Percentiles rank a stretch among this genome's conserved stretches.
Evolutionary conservation across 2,797 vertebrate species (phyloP).

Genomic region (Gobionotothen gibberifrons): DNA sequence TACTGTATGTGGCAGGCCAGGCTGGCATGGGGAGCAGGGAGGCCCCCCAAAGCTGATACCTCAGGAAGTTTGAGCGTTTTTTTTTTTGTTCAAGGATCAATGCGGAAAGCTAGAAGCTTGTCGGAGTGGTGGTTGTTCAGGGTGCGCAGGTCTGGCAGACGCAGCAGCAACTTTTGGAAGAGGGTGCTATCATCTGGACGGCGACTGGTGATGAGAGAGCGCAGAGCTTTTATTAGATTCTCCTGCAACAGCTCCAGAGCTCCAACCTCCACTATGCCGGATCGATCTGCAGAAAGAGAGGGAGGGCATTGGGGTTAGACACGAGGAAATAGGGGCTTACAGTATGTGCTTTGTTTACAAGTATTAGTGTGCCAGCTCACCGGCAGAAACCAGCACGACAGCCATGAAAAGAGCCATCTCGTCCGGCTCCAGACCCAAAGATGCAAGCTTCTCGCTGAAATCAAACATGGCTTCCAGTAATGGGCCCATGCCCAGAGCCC

Average conservation of each 20-base stretch:
- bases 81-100: conserved; percentile 78
- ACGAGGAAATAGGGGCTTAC: background rate
- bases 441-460: conserved; percentile 86
- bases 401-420: conserved; percentile 89
- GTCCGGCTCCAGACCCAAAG: conserved; percentile 84
- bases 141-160: conserved; percentile 86
- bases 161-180: conserved; percentile 85
- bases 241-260: conserved; percentile 87
- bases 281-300: conserved; percentile 71
- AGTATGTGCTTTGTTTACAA: background rate
- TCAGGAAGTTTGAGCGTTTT: conserved; percentile 2
- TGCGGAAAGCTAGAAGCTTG: conserved; percentile 86
- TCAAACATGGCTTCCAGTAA: conserved; percentile 87
- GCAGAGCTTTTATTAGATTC: conserved; percentile 83
- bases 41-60: conserved; percentile 44
- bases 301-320: conserved; percentile 27
- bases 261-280: conserved; percentile 81
- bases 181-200: conserved; percentile 81
- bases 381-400: conserved; percentile 86
- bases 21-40: conserved; percentile 47
- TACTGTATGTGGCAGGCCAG: conserved; percentile 35
- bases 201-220: conserved; percentile 77
- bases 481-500: conserved; percentile 85
- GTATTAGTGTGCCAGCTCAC: conserved; percentile 59
- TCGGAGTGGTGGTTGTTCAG: conserved; percentile 88